A percentile compares a stretch with the other conserved stretches of the same genome.
Conservation (phyloP, 2,797 vertebrate species). For the Pelobates cultripes region DNA sequence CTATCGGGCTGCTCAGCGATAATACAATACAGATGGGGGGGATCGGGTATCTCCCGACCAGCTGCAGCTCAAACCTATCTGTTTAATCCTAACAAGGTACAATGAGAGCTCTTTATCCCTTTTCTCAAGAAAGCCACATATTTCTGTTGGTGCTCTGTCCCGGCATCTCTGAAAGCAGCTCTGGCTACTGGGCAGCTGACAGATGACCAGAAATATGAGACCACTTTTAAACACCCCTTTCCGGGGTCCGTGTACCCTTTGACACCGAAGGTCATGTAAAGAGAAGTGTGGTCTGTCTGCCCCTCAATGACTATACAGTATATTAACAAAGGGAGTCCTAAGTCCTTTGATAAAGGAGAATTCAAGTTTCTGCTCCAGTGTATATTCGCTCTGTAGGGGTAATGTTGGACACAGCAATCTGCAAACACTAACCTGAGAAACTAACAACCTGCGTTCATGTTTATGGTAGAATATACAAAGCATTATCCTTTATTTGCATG, state of each 20-base stretch:
- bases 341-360: too few species aligned
- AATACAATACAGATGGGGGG: background rate
- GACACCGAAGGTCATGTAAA: slow-evolving; percentile 20
- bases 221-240: slow-evolving; percentile 23
- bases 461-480: too few species aligned
- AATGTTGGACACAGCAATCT: too few species aligned
- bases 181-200: slow-evolving; percentile 25
- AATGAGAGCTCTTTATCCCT: slow-evolving; percentile 28
- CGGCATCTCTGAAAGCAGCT: background rate
- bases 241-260: slow-evolving; percentile 15
- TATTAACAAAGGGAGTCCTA: too few species aligned
- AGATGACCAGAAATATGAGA: slow-evolving; percentile 37
- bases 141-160: slow-evolving; percentile 3
- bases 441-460: too few species aligned
- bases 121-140: slow-evolving; percentile 32
- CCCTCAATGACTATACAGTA: too few species aligned
- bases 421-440: too few species aligned
- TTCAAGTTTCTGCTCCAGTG: too few species aligned
- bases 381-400: too few species aligned
- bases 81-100: slow-evolving; percentile 30
- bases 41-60: slow-evolving; percentile 15
- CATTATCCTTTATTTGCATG: too few species aligned
- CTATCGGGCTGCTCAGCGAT: background rate
- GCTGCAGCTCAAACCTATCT: slow-evolving; percentile 21
- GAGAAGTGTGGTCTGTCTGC: slow-evolving; percentile 6